Conservation (phyloP, 2,797 vertebrate species). For the Poeciliopsis infans region DNA sequence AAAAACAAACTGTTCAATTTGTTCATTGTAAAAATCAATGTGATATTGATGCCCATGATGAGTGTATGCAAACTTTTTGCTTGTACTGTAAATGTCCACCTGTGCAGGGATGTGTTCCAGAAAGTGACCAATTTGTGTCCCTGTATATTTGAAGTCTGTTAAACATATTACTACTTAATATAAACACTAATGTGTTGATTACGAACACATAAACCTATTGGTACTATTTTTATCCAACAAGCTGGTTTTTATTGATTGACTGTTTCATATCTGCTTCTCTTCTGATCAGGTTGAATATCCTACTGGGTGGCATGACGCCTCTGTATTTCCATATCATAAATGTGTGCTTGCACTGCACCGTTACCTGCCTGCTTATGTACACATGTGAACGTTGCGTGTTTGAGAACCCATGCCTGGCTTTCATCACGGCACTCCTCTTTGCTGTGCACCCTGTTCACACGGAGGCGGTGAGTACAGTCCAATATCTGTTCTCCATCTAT, state of each 20-base stretch:
- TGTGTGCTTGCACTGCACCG: constrained; percentile 87
- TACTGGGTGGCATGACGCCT: constrained; percentile 89
- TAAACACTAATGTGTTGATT: not conserved
- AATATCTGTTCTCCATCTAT: not conserved
- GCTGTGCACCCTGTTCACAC: constrained; percentile 95
- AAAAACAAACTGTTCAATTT: too few species aligned
- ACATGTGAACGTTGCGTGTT: constrained; percentile 89
- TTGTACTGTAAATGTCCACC: too few species aligned
- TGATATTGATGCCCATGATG: too few species aligned
- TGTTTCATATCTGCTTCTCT: constrained; percentile 26
- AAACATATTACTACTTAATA: too few species aligned
- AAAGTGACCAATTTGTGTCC: too few species aligned
- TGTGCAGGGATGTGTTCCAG: too few species aligned
- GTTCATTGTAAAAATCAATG: too few species aligned
- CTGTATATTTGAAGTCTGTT: too few species aligned
- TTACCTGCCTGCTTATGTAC: constrained; percentile 89
- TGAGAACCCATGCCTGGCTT: constrained; percentile 82
- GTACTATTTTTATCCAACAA: not conserved
- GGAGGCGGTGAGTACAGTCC: constrained; percentile 89
- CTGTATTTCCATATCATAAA: constrained; percentile 93
- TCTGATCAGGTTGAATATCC: constrained; percentile 87
- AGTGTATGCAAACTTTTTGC: too few species aligned
- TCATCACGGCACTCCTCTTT: constrained; percentile 89
- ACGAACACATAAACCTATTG: not conserved
- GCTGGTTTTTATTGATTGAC: not conserved